These are phyloP conservation scores for Tringa solitaria DNA, from an alignment of 2,113 vertebrate genomes.

Conservation along the genomic window DNA sequence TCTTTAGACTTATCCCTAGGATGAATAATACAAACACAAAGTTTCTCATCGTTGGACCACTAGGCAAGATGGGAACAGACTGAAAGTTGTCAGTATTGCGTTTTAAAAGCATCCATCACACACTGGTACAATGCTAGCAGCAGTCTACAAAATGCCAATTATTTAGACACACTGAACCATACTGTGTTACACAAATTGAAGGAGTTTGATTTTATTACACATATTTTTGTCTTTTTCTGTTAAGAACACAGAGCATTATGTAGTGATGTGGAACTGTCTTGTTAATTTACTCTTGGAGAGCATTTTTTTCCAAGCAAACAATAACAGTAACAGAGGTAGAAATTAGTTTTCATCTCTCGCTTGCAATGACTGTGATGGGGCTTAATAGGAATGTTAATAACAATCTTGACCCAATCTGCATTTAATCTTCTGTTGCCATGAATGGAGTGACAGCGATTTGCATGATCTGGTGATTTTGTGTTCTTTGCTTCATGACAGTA, in stretches of 20 bases:
- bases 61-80: not conserved
- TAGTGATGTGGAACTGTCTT: not conserved
- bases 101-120: slow-evolving; percentile 10
- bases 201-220: not conserved
- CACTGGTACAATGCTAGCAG: not conserved
- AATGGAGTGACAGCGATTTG: not conserved
- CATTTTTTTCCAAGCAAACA: not conserved
- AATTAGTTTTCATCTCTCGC: not conserved
- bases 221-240: not conserved
- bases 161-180: slow-evolving; percentile 12
- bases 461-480: not conserved
- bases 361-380: not conserved
- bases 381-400: not conserved
- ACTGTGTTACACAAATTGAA: not conserved
- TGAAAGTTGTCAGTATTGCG: not conserved
- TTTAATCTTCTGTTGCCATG: not conserved
- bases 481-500: not conserved
- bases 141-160: not conserved
- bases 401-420: not conserved
- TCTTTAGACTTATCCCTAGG: not conserved
- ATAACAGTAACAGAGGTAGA: not conserved
- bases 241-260: not conserved
- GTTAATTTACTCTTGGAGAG: not conserved
- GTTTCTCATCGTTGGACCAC: not conserved
- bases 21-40: not conserved